A percentile compares a stretch with the other conserved stretches of the same genome.
Evolutionary conservation across 2,113 vertebrate genomes (phyloP).

Genomic region (Brachyhypopomus occidentalis): DNA sequence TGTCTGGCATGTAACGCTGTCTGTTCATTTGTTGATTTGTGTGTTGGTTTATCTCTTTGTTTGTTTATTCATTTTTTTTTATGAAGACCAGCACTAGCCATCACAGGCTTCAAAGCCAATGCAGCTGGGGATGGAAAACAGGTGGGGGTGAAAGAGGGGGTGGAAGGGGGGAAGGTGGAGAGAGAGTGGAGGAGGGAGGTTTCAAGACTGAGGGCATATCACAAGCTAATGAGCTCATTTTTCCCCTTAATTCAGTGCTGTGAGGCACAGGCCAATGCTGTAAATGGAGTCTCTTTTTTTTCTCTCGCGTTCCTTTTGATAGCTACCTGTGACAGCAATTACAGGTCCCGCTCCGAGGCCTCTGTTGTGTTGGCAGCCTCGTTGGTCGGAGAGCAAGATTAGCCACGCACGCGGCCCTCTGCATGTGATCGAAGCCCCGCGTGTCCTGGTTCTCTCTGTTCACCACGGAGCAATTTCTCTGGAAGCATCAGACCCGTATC

Average conservation of each 20-base stretch:
- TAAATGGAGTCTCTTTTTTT: neutral
- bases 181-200: neutral
- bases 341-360: slow-evolving; percentile 64
- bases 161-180: neutral
- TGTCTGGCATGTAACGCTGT: too few species aligned
- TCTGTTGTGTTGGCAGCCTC: slow-evolving; percentile 68
- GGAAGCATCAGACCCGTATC: slow-evolving; percentile 10
- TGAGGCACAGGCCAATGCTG: slow-evolving; percentile 14
- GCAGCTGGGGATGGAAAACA: neutral
- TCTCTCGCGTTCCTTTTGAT: slow-evolving; percentile 63
- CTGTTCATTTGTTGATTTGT: neutral
- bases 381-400: slow-evolving; percentile 65
- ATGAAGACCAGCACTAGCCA: slow-evolving; percentile 47
- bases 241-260: slow-evolving; percentile 65
- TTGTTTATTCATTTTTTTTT: slow-evolving; percentile 43
- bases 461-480: slow-evolving; percentile 32
- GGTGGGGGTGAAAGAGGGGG: neutral
- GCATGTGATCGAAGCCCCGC: slow-evolving; percentile 65
- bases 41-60: slow-evolving; percentile 48
- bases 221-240: slow-evolving; percentile 67
- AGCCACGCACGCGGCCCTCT: slow-evolving; percentile 59
- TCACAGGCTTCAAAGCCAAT: slow-evolving; percentile 54
- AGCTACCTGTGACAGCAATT: slow-evolving; percentile 73
- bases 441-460: slow-evolving; percentile 37
- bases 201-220: neutral